Conservation (phyloP, 1,140 invertebrate genomes). For the Macrocentrus cingulum region DNA sequence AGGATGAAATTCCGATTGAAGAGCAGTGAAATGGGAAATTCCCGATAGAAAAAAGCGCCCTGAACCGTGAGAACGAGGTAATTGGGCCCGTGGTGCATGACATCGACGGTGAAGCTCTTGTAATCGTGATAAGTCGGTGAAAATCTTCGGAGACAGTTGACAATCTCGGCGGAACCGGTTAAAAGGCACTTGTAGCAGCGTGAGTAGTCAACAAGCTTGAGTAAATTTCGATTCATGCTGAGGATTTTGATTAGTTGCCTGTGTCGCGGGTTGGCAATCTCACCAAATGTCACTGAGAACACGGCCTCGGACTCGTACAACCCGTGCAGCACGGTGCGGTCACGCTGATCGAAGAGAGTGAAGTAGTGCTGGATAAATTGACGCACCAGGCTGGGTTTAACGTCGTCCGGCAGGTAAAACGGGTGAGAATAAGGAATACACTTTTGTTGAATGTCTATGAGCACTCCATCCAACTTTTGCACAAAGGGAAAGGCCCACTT, state of each 20-base stretch:
- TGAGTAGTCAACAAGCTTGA: slow-evolving; percentile 55
- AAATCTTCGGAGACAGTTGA: slow-evolving; percentile 41
- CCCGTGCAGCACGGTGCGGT: slow-evolving; percentile 50
- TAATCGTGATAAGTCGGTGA: slow-evolving; percentile 48
- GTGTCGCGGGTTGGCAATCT: slow-evolving; percentile 39
- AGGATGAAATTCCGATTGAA: slow-evolving; percentile 52
- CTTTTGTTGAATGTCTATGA: slow-evolving; percentile 46
- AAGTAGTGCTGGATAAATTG: slow-evolving; percentile 56
- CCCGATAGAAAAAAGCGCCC: slow-evolving; percentile 48
- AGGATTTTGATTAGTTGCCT: slow-evolving; percentile 47
- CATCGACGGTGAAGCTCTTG: slow-evolving; percentile 45
- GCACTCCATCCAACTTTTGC: slow-evolving; percentile 49
- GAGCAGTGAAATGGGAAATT: slow-evolving; percentile 18
- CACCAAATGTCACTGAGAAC: slow-evolving; percentile 53
- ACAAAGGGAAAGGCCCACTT: slow-evolving; percentile 46
- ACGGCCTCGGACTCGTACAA: slow-evolving; percentile 52
- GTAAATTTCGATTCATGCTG: slow-evolving; percentile 48
- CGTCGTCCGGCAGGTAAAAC: slow-evolving; percentile 42
- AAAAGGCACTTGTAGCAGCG: slow-evolving; percentile 53
- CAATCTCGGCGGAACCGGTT: slow-evolving; percentile 50
- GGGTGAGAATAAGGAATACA: slow-evolving; percentile 37
- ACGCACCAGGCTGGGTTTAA: slow-evolving; percentile 44
- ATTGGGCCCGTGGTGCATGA: slow-evolving; percentile 39
- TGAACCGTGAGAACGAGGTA: slow-evolving; percentile 44
- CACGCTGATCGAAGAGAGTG: slow-evolving; percentile 51